Evolutionary conservation across 2,888 invertebrate genomes (phyloP).

Genomic region (Agrilus cyanescens): DNA sequence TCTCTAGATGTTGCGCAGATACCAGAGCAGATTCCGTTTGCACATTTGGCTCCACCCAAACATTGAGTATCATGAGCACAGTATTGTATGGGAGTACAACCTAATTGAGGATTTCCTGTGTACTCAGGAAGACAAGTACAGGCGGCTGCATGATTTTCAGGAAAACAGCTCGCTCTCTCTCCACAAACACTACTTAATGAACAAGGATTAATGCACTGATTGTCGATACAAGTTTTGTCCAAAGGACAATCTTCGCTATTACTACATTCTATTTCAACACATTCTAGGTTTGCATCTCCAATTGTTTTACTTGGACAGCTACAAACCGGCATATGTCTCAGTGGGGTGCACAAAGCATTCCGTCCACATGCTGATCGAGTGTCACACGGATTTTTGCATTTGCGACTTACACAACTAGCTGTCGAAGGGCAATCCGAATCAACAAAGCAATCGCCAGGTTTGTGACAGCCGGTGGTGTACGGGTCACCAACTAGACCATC

Average conservation of each 20-base stretch:
- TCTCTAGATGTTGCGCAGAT: conserved; percentile 71
- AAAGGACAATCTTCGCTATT: conserved; percentile 64
- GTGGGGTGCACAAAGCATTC: conserved; percentile 62
- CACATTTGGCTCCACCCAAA: conserved; percentile 71
- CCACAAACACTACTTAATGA: conserved; percentile 73
- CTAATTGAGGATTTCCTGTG: conserved; percentile 76
- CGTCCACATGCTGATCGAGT: conserved; percentile 53
- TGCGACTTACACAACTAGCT: conserved; percentile 62
- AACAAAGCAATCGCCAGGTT: conserved; percentile 71
- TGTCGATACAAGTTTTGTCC: conserved; percentile 63
- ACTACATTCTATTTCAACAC: conserved; percentile 62
- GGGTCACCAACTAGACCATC: conserved; percentile 73
- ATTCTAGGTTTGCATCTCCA: conserved; percentile 64
- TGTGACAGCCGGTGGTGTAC: conserved; percentile 58
- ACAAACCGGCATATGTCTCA: conserved; percentile 59
- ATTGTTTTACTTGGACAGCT: conserved; percentile 62
- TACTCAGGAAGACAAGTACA: conserved; percentile 77
- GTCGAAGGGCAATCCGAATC: conserved; percentile 69
- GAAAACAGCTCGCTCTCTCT: conserved; percentile 60
- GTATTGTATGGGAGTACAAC: conserved; percentile 72
- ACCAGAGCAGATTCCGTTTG: conserved; percentile 69
- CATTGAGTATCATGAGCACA: conserved; percentile 73
- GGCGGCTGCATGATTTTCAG: conserved; percentile 66
- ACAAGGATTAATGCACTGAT: conserved; percentile 74
- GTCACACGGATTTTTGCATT: conserved; percentile 70